Base-by-base conservation (phyloP, 2,797 vertebrate genomes). In the Parauchenoglanis ngamensis region DNA sequence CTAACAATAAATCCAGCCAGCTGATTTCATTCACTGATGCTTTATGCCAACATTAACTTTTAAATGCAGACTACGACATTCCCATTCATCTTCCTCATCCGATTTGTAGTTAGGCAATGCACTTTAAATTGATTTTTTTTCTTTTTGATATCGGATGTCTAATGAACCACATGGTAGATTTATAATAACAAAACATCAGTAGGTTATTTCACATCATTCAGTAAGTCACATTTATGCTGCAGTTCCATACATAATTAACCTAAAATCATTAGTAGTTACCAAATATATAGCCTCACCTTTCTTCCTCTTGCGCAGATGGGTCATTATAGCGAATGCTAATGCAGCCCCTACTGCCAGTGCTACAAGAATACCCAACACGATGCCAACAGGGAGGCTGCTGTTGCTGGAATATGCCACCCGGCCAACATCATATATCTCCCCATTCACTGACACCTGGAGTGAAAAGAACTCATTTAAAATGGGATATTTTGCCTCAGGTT, bases 371-470 rank as follows among this genome's bases (percentile, higher is more conserved):
- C 97, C 95, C 73, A 99, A 88, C 46, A 95, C 88, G 17, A 95
- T 95, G 15, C 92, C 96, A 79, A 92, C 90, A 0, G 93, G 46
- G 12, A 92, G 91, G 80, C 86, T 78, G 79, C 89, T 90, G 77
- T 89, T 90, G 72, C 92, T 85, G 0, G 87, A 28, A 0, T 92
- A 79, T 25, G 95, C 84, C 25, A 99, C 97, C 0, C 59, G 93
- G 25, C 97, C 98, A 90, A 98, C 92, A 0, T 90, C 28, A 25
- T 90, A 7, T 13, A 94, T 94, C 0, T 90, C 88, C 0, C 92
- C 93, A 1, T 98, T 98, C 68, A 99, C 94, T 0, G 90, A 96
- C 89, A 99, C 94, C 98, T 99, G 89, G n/a, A 72, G 21, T 56
- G 31, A 49, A 15, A 0, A 10, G 46, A 35, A 63, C 10, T 10